Conservation (phyloP, 2,888 invertebrate genomes). For the Acanthococcus lagerstroemiae region DNA sequence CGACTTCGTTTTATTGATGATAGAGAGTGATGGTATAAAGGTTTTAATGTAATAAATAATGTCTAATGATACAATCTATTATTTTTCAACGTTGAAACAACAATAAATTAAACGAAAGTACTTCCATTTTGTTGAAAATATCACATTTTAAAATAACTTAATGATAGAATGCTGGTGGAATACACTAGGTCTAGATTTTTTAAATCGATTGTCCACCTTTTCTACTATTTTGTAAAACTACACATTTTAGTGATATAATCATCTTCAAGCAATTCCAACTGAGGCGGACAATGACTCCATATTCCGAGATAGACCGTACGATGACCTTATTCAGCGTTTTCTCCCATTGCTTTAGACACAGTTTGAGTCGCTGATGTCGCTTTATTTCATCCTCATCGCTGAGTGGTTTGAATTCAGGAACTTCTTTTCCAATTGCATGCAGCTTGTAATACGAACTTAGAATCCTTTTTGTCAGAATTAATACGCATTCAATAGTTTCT, state of each 20-base stretch:
- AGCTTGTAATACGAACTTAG: neutral
- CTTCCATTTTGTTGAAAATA: too few species aligned
- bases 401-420: neutral
- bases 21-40: too few species aligned
- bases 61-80: too few species aligned
- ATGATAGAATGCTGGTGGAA: too few species aligned
- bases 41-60: too few species aligned
- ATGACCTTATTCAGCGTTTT: neutral
- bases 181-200: too few species aligned
- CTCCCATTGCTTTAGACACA: neutral
- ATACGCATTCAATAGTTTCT: neutral
- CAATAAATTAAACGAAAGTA: too few species aligned
- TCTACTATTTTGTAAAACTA: too few species aligned
- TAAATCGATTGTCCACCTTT: too few species aligned
- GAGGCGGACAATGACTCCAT: neutral
- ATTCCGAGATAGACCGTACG: neutral
- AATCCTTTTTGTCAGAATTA: neutral
- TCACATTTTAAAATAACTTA: too few species aligned
- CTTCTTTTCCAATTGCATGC: neutral
- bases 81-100: too few species aligned
- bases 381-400: neutral
- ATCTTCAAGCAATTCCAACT: neutral
- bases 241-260: neutral
- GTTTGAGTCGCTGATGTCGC: neutral
- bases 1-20: too few species aligned